Percentiles rank a stretch among this genome's conserved stretches.
phyloP scores from a whole-genome alignment of 2,888 invertebrate species.

The Drosophila histrio region DNA sequence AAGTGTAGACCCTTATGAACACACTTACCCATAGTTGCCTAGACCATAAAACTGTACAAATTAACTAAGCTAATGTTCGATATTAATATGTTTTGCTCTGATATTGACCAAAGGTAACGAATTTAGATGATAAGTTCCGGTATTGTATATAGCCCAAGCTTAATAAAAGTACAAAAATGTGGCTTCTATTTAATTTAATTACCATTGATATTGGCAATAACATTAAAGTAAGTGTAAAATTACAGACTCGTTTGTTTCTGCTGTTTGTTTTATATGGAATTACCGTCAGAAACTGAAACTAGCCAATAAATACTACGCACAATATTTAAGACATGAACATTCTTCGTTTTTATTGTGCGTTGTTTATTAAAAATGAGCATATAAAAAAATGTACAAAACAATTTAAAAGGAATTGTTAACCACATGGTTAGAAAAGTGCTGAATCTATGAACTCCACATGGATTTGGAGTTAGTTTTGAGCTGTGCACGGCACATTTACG shows the following conservation, averaged over 20 bases:
- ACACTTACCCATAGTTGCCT: not conserved
- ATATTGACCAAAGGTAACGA: constrained; percentile 28
- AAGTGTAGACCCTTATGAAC: constrained; percentile 82
- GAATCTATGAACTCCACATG: constrained; percentile 27
- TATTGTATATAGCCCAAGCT: not conserved
- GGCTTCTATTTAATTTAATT: constrained; percentile 62
- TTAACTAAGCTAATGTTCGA: constrained; percentile 7
- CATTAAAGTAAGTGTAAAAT: constrained; percentile 64
- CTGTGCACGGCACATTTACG: constrained; percentile 57
- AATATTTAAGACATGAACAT: not conserved
- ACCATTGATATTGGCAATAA: constrained; percentile 68
- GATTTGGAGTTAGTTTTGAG: not conserved
- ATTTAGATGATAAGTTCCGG: constrained; percentile 15
- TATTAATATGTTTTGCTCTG: constrained; percentile 27
- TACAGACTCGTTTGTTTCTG: constrained; percentile 47
- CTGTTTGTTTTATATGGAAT: constrained; percentile 51
- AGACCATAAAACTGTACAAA: constrained; percentile 17
- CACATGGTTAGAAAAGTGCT: constrained; percentile 27
- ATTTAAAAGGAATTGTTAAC: constrained; percentile 46
- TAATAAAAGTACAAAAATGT: constrained; percentile 27
- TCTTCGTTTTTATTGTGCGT: constrained; percentile 38
- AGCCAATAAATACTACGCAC: constrained; percentile 54
- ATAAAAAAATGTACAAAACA: constrained; percentile 48
- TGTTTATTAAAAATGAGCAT: constrained; percentile 21
- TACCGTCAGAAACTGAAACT: constrained; percentile 56